These are phyloP conservation scores for Daktulosphaira vitifoliae DNA, from an alignment of 1,140 invertebrate genomes.

Conservation along the genomic window DNA sequence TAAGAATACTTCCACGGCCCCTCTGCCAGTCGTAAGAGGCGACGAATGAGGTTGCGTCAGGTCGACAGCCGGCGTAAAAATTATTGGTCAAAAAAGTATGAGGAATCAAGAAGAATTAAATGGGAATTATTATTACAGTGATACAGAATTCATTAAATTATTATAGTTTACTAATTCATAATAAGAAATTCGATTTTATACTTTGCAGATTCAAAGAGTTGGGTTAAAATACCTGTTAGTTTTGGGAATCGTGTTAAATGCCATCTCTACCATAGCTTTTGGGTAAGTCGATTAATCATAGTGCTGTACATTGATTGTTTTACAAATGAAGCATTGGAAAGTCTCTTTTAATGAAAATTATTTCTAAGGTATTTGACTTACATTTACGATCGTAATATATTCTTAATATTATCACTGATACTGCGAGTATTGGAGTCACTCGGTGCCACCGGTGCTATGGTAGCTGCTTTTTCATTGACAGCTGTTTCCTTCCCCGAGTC, in stretches of 20 bases:
- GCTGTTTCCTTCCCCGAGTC: slow-evolving; percentile 54
- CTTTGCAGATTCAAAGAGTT: slow-evolving; percentile 46
- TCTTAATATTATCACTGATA: slow-evolving; percentile 53
- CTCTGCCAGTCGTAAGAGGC: too few relatives aligned
- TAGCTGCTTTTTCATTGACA: slow-evolving; percentile 55
- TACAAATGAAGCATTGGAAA: neutral
- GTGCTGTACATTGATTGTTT: too few relatives aligned
- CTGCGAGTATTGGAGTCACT: slow-evolving; percentile 54
- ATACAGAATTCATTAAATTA: too few relatives aligned
- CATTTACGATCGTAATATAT: slow-evolving; percentile 46
- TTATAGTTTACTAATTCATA: too few relatives aligned
- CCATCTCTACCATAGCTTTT: slow-evolving; percentile 46
- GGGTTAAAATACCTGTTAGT: slow-evolving; percentile 52
- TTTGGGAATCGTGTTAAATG: slow-evolving; percentile 51
- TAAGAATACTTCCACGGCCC: too few relatives aligned
- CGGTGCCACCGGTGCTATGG: slow-evolving; percentile 55
- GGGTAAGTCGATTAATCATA: slow-evolving; percentile 47
- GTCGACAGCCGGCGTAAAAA: too few relatives aligned
- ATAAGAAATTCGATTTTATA: too few relatives aligned
- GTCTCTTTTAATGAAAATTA: neutral
- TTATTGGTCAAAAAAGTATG: too few relatives aligned
- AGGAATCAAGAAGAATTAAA: too few relatives aligned
- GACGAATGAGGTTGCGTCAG: too few relatives aligned
- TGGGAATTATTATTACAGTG: too few relatives aligned
- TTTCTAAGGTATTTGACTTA: slow-evolving; percentile 48